Evolutionary conservation across 2,888 invertebrate species (phyloP), one percentile per base, ranked within the genome.

Genomic region (Cephus sareptanus): DNA sequence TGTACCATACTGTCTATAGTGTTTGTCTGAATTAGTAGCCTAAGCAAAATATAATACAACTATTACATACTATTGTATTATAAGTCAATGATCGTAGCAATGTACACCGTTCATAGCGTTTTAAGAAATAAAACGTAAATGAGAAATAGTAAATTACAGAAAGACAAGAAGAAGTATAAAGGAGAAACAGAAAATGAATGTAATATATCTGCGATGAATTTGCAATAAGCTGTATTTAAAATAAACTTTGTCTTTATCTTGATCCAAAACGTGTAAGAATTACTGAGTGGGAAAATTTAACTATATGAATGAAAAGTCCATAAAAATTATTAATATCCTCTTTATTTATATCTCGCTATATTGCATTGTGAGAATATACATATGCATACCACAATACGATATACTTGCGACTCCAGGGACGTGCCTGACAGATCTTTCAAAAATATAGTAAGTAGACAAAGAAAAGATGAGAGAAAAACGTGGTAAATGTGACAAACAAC

Each of bases 381-480:
- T 79, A 76, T 79, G 71, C 77, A 79, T 77, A 70, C 74, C 80
- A 81, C 78, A 76, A 77, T 79, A 76, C 77, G 75, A 83, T 80
- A 74, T 82, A 82, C 70, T 79, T 78, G 70, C 80, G 76, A 79
- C 81, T 81, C 78, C 77, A 78, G 79, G 77, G 74, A 78, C 74
- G 80, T 81, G 80, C 81, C 70, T 81, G 76, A 81, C 80, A 79
- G 77, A 80, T 80, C 77, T 80, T 78, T 76, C 30, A 37, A 75
- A 75, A 56, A 56, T 56, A 56, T 23, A 23, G 40, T 56, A 56
- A 56, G 0, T 56, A 56, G 40, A 56, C 40, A 56, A 23, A 56
- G 40, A 23, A 56, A 23, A 56, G 40, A 56, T 56, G 15, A 40
- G 40, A 56, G 23, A 23, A 56, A 56, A 56, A 56, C 40, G 23